Conservation (phyloP, 1,140 invertebrate genomes). For the Stegodyphus mimosarum region DNA sequence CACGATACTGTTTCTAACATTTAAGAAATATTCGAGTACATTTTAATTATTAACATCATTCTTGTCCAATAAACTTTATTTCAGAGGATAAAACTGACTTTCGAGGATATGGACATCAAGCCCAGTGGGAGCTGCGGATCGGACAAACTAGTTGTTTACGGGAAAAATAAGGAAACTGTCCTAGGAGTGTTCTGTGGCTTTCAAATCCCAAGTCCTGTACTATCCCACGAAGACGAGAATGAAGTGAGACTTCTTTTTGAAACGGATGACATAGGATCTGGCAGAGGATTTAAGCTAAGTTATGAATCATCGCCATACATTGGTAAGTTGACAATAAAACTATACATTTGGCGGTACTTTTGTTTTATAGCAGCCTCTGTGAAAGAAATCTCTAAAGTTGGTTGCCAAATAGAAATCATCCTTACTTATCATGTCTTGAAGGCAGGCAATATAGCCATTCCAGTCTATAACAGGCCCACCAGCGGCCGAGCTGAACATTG, state of each 20-base stretch:
- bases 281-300: neutral
- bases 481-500: no score
- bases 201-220: neutral
- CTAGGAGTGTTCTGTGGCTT: neutral
- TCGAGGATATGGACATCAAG: conserved; percentile 39
- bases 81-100: conserved; percentile 37
- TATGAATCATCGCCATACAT: conserved; percentile 8
- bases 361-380: no score
- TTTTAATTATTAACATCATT: no score
- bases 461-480: no score
- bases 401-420: no score
- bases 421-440: no score
- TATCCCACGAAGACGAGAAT: conserved; percentile 12
- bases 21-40: no score
- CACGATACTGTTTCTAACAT: no score
- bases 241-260: neutral
- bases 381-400: no score
- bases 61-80: neutral
- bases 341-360: no score
- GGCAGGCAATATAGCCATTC: no score
- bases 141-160: conserved; percentile 7
- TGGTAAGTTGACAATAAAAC: conserved; percentile 33
- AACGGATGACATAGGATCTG: neutral
- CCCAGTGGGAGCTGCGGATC: conserved; percentile 5
- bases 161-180: neutral